Conservation (phyloP, 1,140 invertebrate species). For the Drosophila littoralis region DNA sequence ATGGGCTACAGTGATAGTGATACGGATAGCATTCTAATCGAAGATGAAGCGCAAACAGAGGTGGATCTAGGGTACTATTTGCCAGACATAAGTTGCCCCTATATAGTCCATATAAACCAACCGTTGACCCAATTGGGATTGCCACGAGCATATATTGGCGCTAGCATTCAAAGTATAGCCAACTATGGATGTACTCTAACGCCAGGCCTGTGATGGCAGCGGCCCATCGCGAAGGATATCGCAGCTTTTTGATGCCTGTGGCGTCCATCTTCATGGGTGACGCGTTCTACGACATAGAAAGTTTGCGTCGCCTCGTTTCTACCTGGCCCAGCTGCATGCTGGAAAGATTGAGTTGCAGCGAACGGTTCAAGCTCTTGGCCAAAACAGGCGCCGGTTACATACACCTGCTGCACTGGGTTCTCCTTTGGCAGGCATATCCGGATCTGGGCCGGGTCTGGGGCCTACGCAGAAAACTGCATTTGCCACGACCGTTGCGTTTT, state of each 20-base stretch:
- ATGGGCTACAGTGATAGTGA: too few species aligned
- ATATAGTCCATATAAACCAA: background rate
- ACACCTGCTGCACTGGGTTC: slow-evolving; percentile 45
- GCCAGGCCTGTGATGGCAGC: slow-evolving; percentile 15
- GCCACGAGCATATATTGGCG: too few species aligned
- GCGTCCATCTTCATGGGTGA: slow-evolving; percentile 27
- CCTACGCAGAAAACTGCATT: slow-evolving; percentile 13
- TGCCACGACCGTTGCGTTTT: slow-evolving; percentile 3
- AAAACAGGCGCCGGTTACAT: background rate
- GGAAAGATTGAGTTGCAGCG: background rate
- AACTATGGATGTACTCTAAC: slow-evolving; percentile 1
- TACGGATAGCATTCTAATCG: too few species aligned
- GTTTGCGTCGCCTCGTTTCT: slow-evolving; percentile 20
- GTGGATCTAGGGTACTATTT: too few species aligned
- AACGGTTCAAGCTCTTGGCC: background rate
- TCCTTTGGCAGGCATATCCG: slow-evolving; percentile 28
- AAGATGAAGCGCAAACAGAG: too few species aligned
- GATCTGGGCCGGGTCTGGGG: slow-evolving; percentile 22
- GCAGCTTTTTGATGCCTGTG: slow-evolving; percentile 38
- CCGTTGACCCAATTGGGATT: background rate
- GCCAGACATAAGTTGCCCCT: too few species aligned
- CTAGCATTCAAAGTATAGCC: too few species aligned
- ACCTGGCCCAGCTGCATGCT: slow-evolving; percentile 42
- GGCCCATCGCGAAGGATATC: too few species aligned
- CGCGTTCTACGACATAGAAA: slow-evolving; percentile 28